A percentile compares a stretch with the other conserved stretches of the same genome.
These are phyloP conservation scores for Calliphora vicina DNA, from an alignment of 1,140 invertebrate genomes.

Conservation along the genomic window DNA sequence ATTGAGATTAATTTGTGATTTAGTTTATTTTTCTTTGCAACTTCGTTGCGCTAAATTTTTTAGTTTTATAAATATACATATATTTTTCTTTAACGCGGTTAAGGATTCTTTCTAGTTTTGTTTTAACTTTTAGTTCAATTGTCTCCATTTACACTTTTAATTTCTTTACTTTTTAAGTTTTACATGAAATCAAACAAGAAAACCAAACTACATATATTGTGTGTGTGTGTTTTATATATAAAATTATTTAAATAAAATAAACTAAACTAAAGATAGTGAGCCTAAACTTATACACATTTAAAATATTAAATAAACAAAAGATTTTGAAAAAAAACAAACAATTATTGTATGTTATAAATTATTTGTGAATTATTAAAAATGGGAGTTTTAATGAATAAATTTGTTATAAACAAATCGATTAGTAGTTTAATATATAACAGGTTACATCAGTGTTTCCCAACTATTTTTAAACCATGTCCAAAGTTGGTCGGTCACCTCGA, in stretches of 20 bases:
- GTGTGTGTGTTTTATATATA: conserved; percentile 16
- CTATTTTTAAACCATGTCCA: too few relatives aligned
- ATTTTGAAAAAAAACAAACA: neutral
- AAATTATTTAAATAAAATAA: neutral
- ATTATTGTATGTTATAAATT: neutral
- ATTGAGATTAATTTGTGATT: too few relatives aligned
- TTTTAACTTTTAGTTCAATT: neutral
- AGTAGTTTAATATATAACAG: too few relatives aligned
- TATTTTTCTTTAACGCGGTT: neutral
- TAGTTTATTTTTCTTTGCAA: too few relatives aligned
- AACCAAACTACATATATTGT: conserved; percentile 4
- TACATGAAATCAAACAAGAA: neutral
- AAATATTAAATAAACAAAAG: conserved; percentile 10
- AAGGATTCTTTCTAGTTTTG: neutral
- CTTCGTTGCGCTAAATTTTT: too few relatives aligned
- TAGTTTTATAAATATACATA: neutral
- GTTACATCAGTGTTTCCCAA: too few relatives aligned
- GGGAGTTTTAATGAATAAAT: neutral
- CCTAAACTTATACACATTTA: conserved; percentile 16
- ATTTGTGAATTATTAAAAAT: neutral
- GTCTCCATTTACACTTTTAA: neutral
- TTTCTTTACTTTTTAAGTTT: neutral
- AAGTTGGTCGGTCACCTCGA: too few relatives aligned
- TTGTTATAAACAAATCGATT: too few relatives aligned
- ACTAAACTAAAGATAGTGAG: neutral